Base-by-base conservation (phyloP, 1,140 invertebrate genomes). In the Heliconius melpomene region DNA sequence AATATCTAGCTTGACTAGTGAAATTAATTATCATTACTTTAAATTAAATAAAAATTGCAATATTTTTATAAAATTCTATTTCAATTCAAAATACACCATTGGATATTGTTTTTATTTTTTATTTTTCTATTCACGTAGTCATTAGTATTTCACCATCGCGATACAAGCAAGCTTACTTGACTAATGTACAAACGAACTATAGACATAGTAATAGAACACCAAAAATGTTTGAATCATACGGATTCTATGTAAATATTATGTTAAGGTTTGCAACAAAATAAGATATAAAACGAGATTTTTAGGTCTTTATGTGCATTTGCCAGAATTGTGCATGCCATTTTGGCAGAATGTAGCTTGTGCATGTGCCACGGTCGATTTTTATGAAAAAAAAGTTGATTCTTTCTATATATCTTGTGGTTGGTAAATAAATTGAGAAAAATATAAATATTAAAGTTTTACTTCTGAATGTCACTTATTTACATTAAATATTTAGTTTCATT, bases 151-250 rank as follows among this genome's bases (percentile, higher is more conserved):
- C 54, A 57, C 20, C 7, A 57, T 57, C 54, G n/a, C 54, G 50
- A 20, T 52, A 57, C 54, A 57, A 57, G 54, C 54, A 57, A 57
- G 54, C 54, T 23, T 57, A 26, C 29, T 32, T 72, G 26, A 40
- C 7, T 23, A 66, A 20, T 66, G 57, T 75, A 75, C 36, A 75
- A 75, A 75, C 52, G 50, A 75, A 20, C 38, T 75, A 60, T 29
- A 40, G 36, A 23, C 29, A 73, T 46, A 72, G 71, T 23, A 72
- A 72, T 81, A 75, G 60, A 76, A 80, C 76, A 84, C 80, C 83
- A 84, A 80, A 84, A 82, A 84, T 52, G 75, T 83, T 82, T 66
- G 52, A 82, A 75, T 81, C 72, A 75, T 81, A 66, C 52, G 36
- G 72, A 77, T 60, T 77, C 23, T 26, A 50, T 82, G 80, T 82